Percentiles rank a stretch among this genome's conserved stretches.
phyloP scores from a whole-genome alignment of 1,140 invertebrate genomes.

The Caenorhabditis remanei region DNA sequence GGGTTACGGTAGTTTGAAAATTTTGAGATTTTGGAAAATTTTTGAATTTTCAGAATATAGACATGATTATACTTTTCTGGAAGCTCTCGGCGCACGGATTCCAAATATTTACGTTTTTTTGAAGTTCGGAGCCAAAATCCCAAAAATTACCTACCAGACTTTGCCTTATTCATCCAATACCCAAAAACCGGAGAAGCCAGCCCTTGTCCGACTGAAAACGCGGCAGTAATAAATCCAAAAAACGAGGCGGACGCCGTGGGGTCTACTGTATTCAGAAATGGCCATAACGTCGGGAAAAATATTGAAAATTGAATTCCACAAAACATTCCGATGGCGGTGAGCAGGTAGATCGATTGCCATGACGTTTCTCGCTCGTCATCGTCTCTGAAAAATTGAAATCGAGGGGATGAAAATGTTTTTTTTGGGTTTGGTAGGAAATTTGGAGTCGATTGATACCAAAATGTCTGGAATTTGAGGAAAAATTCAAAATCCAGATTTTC shows the following conservation, averaged over 20 bases:
- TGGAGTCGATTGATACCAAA: too few species aligned
- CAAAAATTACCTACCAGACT: conserved; percentile 10
- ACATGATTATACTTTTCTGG: not conserved
- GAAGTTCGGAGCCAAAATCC: not conserved
- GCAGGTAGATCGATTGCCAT: conserved; percentile 56
- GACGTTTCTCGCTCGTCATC: conserved; percentile 26
- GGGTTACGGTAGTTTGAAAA: too few species aligned
- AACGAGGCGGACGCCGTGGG: conserved; percentile 52
- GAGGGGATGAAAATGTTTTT: not conserved
- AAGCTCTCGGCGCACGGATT: too few species aligned
- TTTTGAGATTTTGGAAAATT: too few species aligned
- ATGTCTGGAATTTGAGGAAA: too few species aligned
- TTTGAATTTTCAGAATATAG: not conserved
- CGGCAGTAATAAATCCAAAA: conserved; percentile 59
- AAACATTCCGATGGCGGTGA: conserved; percentile 54
- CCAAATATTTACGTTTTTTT: too few species aligned
- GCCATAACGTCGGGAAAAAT: conserved; percentile 59
- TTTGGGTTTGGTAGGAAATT: not conserved
- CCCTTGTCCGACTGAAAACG: conserved; percentile 56
- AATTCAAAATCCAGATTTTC: too few species aligned
- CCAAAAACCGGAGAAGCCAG: conserved; percentile 53
- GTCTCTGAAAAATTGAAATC: not conserved
- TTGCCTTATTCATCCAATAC: conserved; percentile 59
- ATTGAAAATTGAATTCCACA: conserved; percentile 60
- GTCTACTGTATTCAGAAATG: conserved; percentile 55